Conservation (phyloP, 2,113 vertebrate species). For the Neotoma lepida region DNA sequence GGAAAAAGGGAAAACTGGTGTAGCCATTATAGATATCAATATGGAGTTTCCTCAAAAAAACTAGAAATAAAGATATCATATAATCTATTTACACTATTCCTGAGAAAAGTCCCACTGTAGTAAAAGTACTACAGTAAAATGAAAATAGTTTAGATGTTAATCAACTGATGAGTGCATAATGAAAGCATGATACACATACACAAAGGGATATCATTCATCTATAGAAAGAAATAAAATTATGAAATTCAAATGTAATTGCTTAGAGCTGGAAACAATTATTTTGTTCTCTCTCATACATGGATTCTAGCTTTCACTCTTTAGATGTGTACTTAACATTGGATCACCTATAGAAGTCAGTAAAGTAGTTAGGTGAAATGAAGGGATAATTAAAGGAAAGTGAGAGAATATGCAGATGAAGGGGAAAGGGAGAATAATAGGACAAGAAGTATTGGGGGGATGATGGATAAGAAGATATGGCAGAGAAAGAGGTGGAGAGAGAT, state of each 20-base stretch:
- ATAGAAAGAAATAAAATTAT: background rate
- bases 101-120: background rate
- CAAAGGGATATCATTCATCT: too few species aligned
- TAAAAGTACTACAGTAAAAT: background rate
- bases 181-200: background rate
- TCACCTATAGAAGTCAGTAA: background rate
- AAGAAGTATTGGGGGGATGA: background rate
- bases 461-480: background rate
- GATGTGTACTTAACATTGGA: background rate
- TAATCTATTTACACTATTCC: background rate
- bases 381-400: background rate
- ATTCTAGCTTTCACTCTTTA: background rate
- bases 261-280: background rate
- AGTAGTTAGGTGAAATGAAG: background rate
- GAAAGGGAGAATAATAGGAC: background rate
- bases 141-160: background rate
- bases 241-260: background rate
- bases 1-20: background rate
- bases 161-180: background rate
- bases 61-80: background rate
- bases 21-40: background rate
- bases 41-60: background rate
- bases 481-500: background rate
- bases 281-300: background rate
- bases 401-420: background rate